Evolutionary conservation across 2,797 vertebrate genomes (phyloP).

Genomic region (Sphaeramia orbicularis): DNA sequence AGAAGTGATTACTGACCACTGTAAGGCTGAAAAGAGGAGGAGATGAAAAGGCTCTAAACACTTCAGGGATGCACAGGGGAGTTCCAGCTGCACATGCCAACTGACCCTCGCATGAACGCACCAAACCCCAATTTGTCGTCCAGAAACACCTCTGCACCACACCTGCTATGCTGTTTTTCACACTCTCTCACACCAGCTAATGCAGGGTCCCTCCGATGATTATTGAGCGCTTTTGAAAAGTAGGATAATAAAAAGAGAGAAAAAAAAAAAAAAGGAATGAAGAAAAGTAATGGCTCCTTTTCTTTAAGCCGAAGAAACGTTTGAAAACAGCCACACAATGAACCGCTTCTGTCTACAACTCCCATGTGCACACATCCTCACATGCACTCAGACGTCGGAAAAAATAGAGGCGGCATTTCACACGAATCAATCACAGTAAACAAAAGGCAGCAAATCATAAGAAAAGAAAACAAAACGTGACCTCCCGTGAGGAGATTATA

Average conservation of each 20-base stretch:
- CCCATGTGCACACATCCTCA: conserved; percentile 27
- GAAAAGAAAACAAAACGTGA: conserved; percentile 27
- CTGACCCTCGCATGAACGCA: conserved; percentile 41
- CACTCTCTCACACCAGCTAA: conserved; percentile 1
- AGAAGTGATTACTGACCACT: conserved; percentile 37
- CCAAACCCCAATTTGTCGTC: conserved; percentile 39
- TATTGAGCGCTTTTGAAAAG: conserved; percentile 15
- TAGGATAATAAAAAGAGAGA: background rate
- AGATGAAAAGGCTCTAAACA: conserved; percentile 22
- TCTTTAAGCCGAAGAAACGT: background rate
- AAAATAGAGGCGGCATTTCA: conserved; percentile 8
- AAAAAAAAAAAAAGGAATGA: background rate
- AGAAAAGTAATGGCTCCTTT: background rate
- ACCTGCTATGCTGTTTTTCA: conserved; percentile 37
- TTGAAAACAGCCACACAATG: conserved; percentile 2
- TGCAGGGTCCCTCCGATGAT: conserved; percentile 1
- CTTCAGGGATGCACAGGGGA: conserved; percentile 11
- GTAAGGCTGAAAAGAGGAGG: conserved; percentile 28
- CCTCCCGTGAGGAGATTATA: background rate
- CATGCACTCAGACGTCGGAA: conserved; percentile 5
- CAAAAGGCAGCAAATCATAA: conserved; percentile 3
- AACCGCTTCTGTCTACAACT: background rate
- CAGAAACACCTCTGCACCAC: conserved; percentile 11
- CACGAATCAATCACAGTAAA: conserved; percentile 1
- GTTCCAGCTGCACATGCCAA: background rate